These are phyloP conservation scores for Augiades crinisus DNA, from an alignment of 2,888 invertebrate species.

Conservation along the genomic window DNA sequence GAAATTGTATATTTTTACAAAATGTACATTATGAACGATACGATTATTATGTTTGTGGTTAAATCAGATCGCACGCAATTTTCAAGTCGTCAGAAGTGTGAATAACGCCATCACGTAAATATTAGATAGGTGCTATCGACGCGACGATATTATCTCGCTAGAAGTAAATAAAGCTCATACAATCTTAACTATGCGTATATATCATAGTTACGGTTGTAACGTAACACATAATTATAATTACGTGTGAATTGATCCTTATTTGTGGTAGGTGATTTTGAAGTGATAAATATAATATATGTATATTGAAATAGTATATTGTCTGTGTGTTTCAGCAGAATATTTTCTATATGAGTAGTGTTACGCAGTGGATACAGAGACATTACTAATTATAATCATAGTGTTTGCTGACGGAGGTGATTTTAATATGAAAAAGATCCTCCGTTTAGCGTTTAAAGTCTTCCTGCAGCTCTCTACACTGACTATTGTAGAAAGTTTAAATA, in stretches of 20 bases:
- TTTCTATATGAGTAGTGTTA: constrained; percentile 74
- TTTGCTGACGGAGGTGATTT: constrained; percentile 41
- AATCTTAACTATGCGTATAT: too few relatives aligned
- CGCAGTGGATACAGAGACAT: constrained; percentile 65
- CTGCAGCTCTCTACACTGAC: constrained; percentile 82
- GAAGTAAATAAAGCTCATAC: too few relatives aligned
- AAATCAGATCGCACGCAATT: too few relatives aligned
- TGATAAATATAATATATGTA: constrained; percentile 29
- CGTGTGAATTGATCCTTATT: neutral
- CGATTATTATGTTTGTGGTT: too few relatives aligned
- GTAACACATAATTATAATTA: neutral
- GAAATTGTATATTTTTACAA: too few relatives aligned
- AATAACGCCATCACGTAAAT: too few relatives aligned
- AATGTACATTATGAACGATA: too few relatives aligned
- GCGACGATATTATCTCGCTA: too few relatives aligned
- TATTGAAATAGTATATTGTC: constrained; percentile 41
- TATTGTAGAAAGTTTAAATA: constrained; percentile 68
- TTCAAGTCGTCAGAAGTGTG: too few relatives aligned
- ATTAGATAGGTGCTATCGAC: too few relatives aligned
- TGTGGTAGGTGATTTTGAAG: constrained; percentile 28
- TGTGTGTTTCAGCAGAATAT: constrained; percentile 69
- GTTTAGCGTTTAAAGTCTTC: constrained; percentile 75
- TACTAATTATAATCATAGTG: constrained; percentile 55
- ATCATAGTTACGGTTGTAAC: too few relatives aligned
- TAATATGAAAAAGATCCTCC: constrained; percentile 17